phyloP scores from a whole-genome alignment of 2,888 invertebrate species.

The Scaptomyza tumidula region DNA sequence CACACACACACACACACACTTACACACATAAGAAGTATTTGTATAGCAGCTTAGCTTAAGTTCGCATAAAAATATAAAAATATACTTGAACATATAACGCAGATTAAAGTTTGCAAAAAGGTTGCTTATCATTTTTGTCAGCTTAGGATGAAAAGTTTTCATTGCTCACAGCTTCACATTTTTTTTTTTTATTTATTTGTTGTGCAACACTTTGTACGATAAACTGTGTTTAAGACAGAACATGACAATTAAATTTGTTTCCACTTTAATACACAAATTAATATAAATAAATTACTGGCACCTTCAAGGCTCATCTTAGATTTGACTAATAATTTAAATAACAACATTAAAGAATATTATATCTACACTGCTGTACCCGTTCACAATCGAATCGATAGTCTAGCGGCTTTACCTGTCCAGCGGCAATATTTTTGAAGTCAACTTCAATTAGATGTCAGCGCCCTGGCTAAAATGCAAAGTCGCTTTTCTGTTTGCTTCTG shows the following conservation, averaged over 20 bases:
- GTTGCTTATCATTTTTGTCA: background rate
- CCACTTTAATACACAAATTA: too few species aligned
- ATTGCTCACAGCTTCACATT: too few species aligned
- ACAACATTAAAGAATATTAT: background rate
- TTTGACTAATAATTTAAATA: too few species aligned
- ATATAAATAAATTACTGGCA: too few species aligned
- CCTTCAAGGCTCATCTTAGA: too few species aligned
- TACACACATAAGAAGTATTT: constrained; percentile 22
- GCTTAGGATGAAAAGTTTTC: background rate
- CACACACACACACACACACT: constrained; percentile 14
- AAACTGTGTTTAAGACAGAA: background rate
- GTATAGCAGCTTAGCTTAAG: constrained; percentile 18
- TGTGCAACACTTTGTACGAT: background rate
- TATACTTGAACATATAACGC: constrained; percentile 15
- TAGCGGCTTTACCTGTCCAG: constrained; percentile 8
- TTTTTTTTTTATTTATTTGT: too few species aligned
- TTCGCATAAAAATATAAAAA: background rate
- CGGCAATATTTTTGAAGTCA: constrained; percentile 53
- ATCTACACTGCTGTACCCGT: background rate
- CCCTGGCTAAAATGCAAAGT: constrained; percentile 51
- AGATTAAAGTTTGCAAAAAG: constrained; percentile 14
- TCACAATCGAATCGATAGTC: constrained; percentile 19
- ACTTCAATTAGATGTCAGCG: constrained; percentile 68
- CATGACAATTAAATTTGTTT: background rate
- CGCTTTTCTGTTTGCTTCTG: constrained; percentile 59